Evolutionary conservation across 2,113 vertebrate species (phyloP), one percentile per base, ranked within the genome.

Genomic region (Pangasianodon hypophthalmus): DNA sequence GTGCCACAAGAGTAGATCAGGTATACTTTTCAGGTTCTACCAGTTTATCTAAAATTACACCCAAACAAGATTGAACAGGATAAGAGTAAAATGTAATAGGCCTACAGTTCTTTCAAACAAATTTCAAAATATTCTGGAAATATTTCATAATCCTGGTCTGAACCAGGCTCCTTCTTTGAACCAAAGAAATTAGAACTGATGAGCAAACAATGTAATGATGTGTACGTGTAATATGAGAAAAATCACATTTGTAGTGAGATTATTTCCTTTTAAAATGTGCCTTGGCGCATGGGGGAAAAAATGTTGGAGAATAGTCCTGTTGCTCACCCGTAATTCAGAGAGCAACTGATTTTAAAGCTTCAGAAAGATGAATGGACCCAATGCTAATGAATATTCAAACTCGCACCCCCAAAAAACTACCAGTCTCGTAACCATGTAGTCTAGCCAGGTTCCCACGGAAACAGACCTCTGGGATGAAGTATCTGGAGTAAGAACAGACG

Each of bases 391-490:
- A 83, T 84, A 84, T 88, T 71, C 64, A 71, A 81, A 26, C 7
- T n/a, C 2, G 26, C 24, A 19, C 54, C 52, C 73, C 52, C 1
- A 46, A 37, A 37, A 86, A 86, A 54, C 29, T 9, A 37, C 4
- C 13, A 77, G 32, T 41, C 56, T 82, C n/a, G 21, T 10, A 29
- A 16, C 1, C 56, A 0, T 85, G 26, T 32, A 58, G 52, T 84
- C 32, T 24, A 91, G 71, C 44, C 41, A 52, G 85, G 91, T 95
- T 95, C 92, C 91, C 93, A 95, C 90, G 92, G 83, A 94, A 92
- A 91, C 91, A 80, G 16, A 16, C 21, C 3, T 58, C 88, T 26
- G 67, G 75, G 85, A n/a, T 19, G 29, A 69, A 16, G 81, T 54
- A 37, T 85, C 83, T 87, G 32, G 84, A 83, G 56, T 85, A 85